Base-by-base conservation (phyloP, 2,113 vertebrate genomes). In the Axis porcinus region DNA sequence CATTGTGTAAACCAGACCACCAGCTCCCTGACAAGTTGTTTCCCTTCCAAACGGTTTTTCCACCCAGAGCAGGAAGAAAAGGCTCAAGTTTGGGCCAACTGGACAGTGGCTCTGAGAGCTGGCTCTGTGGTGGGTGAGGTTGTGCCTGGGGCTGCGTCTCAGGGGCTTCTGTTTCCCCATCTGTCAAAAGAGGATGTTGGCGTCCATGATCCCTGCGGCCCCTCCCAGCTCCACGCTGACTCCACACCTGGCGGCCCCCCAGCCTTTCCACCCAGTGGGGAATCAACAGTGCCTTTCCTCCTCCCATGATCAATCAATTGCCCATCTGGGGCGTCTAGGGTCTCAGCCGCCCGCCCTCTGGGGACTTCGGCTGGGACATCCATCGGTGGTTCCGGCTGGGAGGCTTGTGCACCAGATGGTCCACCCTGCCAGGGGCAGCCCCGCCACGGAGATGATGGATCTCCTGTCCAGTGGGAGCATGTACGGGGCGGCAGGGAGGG, bases 331-430 rank as follows among this genome's bases (percentile, higher is more conserved):
- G 45, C 57, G 52, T 87, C 89, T 64, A 86, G 85, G 25, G 62
- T 93, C 95, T 76, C 90, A 55, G 83, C 54, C 33, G 3, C 50
- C n/a, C 2, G 0, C 52, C 54, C 33, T 4, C 5, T 57, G 27
- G 85, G 86, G 60, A 27, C 60, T n/a, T 58, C 0, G 1, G 55
- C 95, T 1, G 0, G 67, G 58, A 76, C 55, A 57, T 78, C 57
- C 40, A 1, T 50, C 7, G 1, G 79, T 3, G 16, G 85, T 52
- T 60, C 87, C 10, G 2, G 82, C 40, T 10, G 2, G 40, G 33
- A 60, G 91, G 28, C 89, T n/a, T 30, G 25, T 6, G 9, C 70
- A 70, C 47, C 97, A 98, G 91, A 97, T 98, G 97, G 96, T 43
- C 81, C 88, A 13, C 43, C 33, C 86, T 4, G 62, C 85, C 36